A percentile compares a stretch with the other conserved stretches of the same genome.
Conservation (phyloP, 2,888 invertebrate species). For the Himalopsyche tibetana region DNA sequence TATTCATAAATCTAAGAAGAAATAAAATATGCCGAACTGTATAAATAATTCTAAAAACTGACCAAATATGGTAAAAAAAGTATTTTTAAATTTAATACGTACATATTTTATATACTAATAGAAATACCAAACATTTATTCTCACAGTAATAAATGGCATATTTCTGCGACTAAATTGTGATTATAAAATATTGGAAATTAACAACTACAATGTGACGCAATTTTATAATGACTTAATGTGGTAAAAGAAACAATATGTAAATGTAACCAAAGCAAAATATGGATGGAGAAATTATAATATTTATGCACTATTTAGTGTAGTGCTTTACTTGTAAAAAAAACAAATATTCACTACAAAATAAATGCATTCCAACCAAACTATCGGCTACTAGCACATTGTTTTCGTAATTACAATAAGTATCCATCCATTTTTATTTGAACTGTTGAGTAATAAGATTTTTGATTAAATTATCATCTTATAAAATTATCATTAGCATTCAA, state of each 20-base stretch:
- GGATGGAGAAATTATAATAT: neutral
- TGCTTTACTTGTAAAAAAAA: neutral
- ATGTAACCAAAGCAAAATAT: neutral
- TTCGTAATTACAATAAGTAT: neutral
- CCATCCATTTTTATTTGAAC: neutral
- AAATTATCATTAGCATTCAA: too few species aligned
- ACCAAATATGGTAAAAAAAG: neutral
- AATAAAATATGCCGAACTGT: neutral
- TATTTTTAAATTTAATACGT: neutral
- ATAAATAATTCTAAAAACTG: neutral
- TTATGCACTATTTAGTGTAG: neutral
- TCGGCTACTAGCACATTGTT: too few species aligned
- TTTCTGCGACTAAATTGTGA: neutral
- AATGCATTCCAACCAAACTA: neutral
- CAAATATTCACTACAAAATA: neutral
- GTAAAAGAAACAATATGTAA: neutral
- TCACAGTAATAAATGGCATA: slow-evolving; percentile 35
- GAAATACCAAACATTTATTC: slow-evolving; percentile 40
- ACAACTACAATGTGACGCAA: neutral
- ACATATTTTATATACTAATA: neutral
- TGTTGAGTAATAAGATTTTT: neutral
- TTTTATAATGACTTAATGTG: neutral
- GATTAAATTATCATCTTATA: too few species aligned
- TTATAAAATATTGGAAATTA: neutral
- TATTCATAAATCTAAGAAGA: neutral